These are phyloP conservation scores for Eubasilissa splendida DNA, from an alignment of 2,888 invertebrate genomes.

Conservation along the genomic window DNA sequence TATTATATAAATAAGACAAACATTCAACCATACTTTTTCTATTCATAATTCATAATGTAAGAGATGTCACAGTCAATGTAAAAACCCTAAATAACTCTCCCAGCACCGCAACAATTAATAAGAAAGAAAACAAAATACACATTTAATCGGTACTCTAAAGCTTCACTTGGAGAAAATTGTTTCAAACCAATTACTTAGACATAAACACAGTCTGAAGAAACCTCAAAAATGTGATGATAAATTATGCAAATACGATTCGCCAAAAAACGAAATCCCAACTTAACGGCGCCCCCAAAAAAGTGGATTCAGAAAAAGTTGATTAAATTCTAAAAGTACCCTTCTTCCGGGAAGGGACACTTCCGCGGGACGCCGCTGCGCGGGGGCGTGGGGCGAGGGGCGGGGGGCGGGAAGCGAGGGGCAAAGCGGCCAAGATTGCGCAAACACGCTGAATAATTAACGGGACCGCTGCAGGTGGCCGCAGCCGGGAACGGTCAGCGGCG, in stretches of 20 bases:
- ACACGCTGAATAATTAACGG: no score
- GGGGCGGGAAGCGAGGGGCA: background rate
- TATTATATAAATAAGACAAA: no score
- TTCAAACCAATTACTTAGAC: slow-evolving; percentile 22
- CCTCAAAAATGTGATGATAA: slow-evolving; percentile 38
- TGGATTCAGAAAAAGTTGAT: slow-evolving; percentile 49
- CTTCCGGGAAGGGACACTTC: slow-evolving; percentile 31
- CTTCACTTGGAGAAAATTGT: background rate
- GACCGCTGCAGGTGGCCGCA: no score
- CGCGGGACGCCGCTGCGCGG: slow-evolving; percentile 24
- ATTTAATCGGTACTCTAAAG: no score
- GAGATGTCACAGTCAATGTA: no score
- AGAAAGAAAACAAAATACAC: no score
- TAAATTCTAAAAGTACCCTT: slow-evolving; percentile 46
- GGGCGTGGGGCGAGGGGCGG: slow-evolving; percentile 11
- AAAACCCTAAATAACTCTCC: no score
- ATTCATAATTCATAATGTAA: no score
- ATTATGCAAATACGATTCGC: slow-evolving; percentile 52
- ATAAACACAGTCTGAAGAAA: slow-evolving; percentile 45
- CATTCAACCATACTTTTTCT: no score
- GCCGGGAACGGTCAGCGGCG: slow-evolving; percentile 13
- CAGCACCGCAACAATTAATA: no score
- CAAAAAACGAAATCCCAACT: slow-evolving; percentile 39
- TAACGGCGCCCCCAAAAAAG: slow-evolving; percentile 32
- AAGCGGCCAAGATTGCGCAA: background rate